phyloP scores from a whole-genome alignment of 2,113 vertebrate species.

The Pluvialis apricaria region DNA sequence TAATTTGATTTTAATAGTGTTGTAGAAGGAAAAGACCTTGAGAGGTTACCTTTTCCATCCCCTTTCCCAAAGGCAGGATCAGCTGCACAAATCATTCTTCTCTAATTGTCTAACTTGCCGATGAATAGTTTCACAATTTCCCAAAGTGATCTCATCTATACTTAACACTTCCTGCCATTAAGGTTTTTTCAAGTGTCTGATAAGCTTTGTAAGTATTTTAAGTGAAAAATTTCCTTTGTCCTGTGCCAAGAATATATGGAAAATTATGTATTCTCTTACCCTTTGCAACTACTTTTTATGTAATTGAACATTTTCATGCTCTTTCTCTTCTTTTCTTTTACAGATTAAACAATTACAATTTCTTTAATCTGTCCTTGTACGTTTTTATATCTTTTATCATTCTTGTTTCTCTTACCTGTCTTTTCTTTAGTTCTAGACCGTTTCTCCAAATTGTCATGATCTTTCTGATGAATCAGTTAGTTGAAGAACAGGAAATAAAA shows the following conservation, averaged over 20 bases:
- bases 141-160: background rate
- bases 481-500: background rate
- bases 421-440: background rate
- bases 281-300: background rate
- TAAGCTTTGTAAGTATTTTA: constrained; percentile 20
- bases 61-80: background rate
- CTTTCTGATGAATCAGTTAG: background rate
- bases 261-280: background rate
- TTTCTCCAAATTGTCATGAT: background rate
- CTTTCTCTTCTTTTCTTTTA: background rate
- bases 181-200: background rate
- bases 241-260: constrained; percentile 5
- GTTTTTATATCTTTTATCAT: background rate
- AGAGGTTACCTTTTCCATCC: background rate
- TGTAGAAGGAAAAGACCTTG: background rate
- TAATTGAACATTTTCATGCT: background rate
- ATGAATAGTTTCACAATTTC: background rate
- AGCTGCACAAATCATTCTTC: background rate
- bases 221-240: constrained; percentile 22
- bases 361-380: background rate
- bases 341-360: background rate
- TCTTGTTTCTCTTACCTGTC: background rate
- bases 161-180: background rate
- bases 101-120: background rate
- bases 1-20: background rate